Percentiles rank a stretch among this genome's conserved stretches.
These are phyloP conservation scores for Charina bottae DNA, from an alignment of 2,113 vertebrate genomes.

Conservation along the genomic window DNA sequence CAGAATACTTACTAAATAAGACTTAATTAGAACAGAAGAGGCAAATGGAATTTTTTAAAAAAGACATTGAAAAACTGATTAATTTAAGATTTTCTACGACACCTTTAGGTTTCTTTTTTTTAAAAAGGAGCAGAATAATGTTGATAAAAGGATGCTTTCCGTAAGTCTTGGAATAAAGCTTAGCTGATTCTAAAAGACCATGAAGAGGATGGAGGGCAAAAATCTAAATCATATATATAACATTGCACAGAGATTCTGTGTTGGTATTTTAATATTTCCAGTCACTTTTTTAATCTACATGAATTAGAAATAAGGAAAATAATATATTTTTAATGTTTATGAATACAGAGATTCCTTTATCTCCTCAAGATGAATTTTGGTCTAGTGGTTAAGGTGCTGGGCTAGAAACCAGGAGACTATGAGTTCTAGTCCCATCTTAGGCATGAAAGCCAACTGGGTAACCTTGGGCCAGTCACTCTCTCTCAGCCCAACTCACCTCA, in stretches of 20 bases:
- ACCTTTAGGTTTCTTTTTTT: neutral
- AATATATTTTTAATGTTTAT: neutral
- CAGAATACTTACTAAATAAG: neutral
- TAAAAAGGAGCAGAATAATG: neutral
- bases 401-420: too few species aligned
- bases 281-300: neutral
- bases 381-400: too few species aligned
- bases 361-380: conserved; percentile 77
- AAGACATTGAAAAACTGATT: neutral
- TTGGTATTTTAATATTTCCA: conserved; percentile 32
- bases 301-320: neutral
- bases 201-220: conserved; percentile 72
- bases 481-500: too few species aligned
- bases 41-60: neutral
- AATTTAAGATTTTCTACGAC: neutral
- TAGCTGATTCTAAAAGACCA: conserved; percentile 73
- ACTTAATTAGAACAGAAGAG: neutral
- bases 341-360: conserved; percentile 42
- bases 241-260: conserved; percentile 69
- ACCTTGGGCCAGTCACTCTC: too few species aligned
- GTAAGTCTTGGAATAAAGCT: conserved; percentile 62
- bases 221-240: conserved; percentile 75
- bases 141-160: conserved; percentile 59
- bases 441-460: too few species aligned
- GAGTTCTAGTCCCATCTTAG: too few species aligned